Evolutionary conservation across 2,113 vertebrate genomes (phyloP), one percentile per base, ranked within the genome.

Genomic region (Takifugu bimaculatus): DNA sequence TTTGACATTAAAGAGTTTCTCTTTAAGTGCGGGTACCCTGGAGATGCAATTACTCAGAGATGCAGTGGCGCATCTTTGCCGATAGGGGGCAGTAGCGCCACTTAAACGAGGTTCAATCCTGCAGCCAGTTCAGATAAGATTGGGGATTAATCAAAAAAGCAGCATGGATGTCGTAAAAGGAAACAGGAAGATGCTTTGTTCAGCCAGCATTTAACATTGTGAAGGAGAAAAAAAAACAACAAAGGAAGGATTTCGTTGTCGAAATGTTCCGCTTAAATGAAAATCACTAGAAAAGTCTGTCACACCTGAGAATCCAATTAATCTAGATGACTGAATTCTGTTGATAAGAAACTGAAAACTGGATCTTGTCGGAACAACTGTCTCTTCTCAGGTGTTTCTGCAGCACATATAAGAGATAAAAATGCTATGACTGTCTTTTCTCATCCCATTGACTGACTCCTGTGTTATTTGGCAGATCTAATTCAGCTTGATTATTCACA

Each of bases 11-110:
- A 79, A 83, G 71, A 32, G 56, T 62, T 78, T 66, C 61, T 80
- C 61, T 50, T 72, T 25, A 12, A 74, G 72, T 26, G 50, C 60
- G 50, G 57, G 12, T 15, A 67, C 73, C 86, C 82, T 50, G 60
- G 83, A 88, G 85, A 87, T 56, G 73, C 70, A 79, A 89, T 89
- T 88, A 89, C 58, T 48, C 20, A 2, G 50, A 43, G 5, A 48
- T 14, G n/a, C 4, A 32, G 1, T 5, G 59, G 13, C 44, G 26
- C 32, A 63, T 4, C 50, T 45, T 1, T n/a, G 28, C 81, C 90
- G 91, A 71, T 63, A 80, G 90, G 71, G 77, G 91, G 88, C 85
- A 88, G 77, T 83, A 78, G 79, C 28, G 13, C 63, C 60, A 85
- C 69, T 80, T 15, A 6, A 20, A 28, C 2, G 32, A 44, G 20